phyloP scores from a whole-genome alignment of 2,888 invertebrate genomes.

The Platynereis dumerilii region DNA sequence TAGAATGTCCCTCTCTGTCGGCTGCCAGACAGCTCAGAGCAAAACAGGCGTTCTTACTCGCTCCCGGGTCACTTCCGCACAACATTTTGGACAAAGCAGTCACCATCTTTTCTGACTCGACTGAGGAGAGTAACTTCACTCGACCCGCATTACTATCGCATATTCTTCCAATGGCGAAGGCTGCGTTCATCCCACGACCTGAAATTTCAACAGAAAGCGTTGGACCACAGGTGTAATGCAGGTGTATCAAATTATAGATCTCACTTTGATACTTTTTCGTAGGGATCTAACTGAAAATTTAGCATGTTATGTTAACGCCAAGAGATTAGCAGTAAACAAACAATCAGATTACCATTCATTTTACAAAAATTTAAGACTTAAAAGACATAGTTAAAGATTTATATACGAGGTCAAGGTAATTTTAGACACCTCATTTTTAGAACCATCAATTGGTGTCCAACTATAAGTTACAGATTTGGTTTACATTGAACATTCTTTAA shows the following conservation, averaged over 20 bases:
- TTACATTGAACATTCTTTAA: too few species aligned
- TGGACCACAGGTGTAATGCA: too few species aligned
- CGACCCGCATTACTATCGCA: constrained; percentile 58
- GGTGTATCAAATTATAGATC: constrained; percentile 1
- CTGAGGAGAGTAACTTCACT: constrained; percentile 46
- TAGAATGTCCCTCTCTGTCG: constrained; percentile 56
- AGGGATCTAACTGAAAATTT: too few species aligned
- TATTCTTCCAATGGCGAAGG: constrained; percentile 63
- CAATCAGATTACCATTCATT: too few species aligned
- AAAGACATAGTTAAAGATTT: too few species aligned
- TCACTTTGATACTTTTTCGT: neutral
- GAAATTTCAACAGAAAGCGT: constrained; percentile 1
- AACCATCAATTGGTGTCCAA: too few species aligned
- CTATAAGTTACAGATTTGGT: too few species aligned
- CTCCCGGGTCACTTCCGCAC: constrained; percentile 57
- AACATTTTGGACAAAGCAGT: constrained; percentile 58
- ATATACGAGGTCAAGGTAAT: too few species aligned
- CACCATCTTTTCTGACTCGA: constrained; percentile 60
- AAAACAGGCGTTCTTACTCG: constrained; percentile 63
- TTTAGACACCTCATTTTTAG: too few species aligned
- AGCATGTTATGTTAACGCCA: too few species aligned
- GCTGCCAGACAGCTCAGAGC: constrained; percentile 63
- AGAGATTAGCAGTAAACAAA: too few species aligned
- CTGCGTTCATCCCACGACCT: constrained; percentile 63
- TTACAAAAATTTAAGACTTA: too few species aligned